Base-by-base conservation (phyloP, 2,113 vertebrate species). In the Campylorhamphus procurvoides region DNA sequence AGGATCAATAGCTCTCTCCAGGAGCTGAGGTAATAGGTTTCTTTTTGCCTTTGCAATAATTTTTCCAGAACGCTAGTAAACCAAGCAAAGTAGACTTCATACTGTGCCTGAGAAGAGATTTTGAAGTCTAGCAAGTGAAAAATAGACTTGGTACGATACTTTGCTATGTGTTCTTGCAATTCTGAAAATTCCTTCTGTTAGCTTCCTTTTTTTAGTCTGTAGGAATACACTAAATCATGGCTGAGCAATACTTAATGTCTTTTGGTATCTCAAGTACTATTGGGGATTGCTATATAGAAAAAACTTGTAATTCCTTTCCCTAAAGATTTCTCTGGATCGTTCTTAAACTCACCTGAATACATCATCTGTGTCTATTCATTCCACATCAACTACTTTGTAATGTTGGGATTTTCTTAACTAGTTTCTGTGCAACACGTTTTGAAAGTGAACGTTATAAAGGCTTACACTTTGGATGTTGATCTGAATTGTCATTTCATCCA, bases 361-460 rank as follows among this genome's bases (percentile, higher is more conserved):
- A 12, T 53, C 2, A 62, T 56, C 24, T 81, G 14, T 25, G 59
- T 60, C 33, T 82, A 1, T 69, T 9, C 17, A 31, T 79, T 66
- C 22, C 19, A 6, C 14, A 28, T 66, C 27, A 62, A 16, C 18
- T 89, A 14, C 37, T 76, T 76, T 23, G 20, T 76, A 62, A 27
- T 28, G 8, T 3, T 58, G 28, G 22, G 5, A 1, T 0, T 0
- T 15, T 75, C 71, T 60, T 3, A 83, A 52, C 42, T 89, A 0
- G 27, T 53, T 86, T 72, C 52, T 83, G 9, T 79, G 56, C 19
- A 50, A 40, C 7, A 3, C 5, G 67, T 75, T 33, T 33, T 63
- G 49, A n/a, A 76, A 63, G 39, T 67, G 6, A 79, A 39, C 14
- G 1, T 89, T 67, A 8, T 49, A 37, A 89, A 76, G 9, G 8